Base-by-base conservation (phyloP, 2,113 vertebrate genomes). In the Psittacara wagleri region DNA sequence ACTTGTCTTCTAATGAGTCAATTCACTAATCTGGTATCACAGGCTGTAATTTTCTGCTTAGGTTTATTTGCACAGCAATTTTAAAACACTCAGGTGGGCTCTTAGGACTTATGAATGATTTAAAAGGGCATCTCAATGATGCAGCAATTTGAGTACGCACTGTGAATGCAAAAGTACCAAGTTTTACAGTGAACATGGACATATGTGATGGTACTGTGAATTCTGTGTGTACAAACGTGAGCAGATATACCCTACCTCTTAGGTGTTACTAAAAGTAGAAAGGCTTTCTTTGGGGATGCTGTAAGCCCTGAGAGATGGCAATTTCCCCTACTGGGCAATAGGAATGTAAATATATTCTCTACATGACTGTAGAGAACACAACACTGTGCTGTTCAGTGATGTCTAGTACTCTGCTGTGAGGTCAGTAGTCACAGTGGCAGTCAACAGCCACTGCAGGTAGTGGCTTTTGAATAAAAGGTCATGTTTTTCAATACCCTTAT, bases 401-500 rank as follows among this genome's bases (percentile, higher is more conserved):
- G 91, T 44, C 66, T 93, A 87, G 92, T 91, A 48, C 84, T 96
- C 83, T 89, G 94, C 96, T 95, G 91, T 35, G 88, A 96, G 92
- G 94, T 94, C 96, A 96, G 86, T 33, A 86, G 89, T 95, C 92
- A 96, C 96, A 95, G 88, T 96, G 86, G 86, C 91, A 93, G 94
- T 92, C 96, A 96, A 94, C 90, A 96, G 83, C 94, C 95, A 95
- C 96, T 92, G 95, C 95, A 94, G 95, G 94, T 86, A 97, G 92
- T 89, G 86, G 94, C 94, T 96, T 96, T 96, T 94, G 74, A 97
- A 94, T 91, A 94, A 97, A 97, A 97, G 96, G 96, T 97, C 96
- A 96, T 84, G 96, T 79, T 97, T 97, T 96, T 96, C 96, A 95
- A 97, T 89, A 96, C 88, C 54, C n/a, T 92, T 67, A 80, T 91